These are phyloP conservation scores for Poeciliopsis retropinna DNA, from an alignment of 2,113 vertebrate species.

Conservation along the genomic window DNA sequence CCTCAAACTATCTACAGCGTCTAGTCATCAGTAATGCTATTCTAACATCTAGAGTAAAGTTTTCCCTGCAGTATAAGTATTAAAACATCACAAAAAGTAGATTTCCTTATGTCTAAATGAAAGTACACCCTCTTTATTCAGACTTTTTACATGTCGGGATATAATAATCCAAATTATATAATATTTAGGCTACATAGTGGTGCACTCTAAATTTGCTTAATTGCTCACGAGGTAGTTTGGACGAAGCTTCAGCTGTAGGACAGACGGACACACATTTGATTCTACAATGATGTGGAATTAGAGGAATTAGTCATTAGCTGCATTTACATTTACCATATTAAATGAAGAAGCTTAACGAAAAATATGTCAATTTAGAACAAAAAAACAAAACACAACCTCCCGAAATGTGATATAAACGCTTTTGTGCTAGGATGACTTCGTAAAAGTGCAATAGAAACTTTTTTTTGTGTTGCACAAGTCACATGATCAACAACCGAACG, in stretches of 20 bases:
- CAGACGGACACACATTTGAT: background rate
- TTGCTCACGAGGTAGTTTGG: background rate
- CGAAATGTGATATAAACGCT: too few species aligned
- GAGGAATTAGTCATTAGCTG: background rate
- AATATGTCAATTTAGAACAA: too few species aligned
- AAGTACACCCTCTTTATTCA: background rate
- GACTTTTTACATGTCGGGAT: background rate
- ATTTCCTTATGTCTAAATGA: background rate
- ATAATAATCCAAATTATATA: background rate
- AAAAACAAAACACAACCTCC: too few species aligned
- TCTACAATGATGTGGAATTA: too few species aligned
- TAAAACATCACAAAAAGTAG: too few species aligned
- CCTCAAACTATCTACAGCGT: slow-evolving; percentile 23
- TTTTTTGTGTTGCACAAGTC: too few species aligned
- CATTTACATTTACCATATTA: too few species aligned
- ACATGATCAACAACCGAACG: too few species aligned
- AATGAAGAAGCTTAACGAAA: too few species aligned
- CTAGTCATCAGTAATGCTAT: slow-evolving; percentile 26
- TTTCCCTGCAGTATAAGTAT: background rate
- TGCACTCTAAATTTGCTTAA: background rate
- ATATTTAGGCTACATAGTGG: background rate
- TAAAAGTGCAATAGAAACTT: too few species aligned
- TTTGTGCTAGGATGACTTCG: too few species aligned
- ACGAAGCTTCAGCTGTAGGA: background rate
- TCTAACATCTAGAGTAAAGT: background rate